These are phyloP conservation scores for Pheosia gnoma DNA, from an alignment of 2,888 invertebrate genomes.

Conservation along the genomic window DNA sequence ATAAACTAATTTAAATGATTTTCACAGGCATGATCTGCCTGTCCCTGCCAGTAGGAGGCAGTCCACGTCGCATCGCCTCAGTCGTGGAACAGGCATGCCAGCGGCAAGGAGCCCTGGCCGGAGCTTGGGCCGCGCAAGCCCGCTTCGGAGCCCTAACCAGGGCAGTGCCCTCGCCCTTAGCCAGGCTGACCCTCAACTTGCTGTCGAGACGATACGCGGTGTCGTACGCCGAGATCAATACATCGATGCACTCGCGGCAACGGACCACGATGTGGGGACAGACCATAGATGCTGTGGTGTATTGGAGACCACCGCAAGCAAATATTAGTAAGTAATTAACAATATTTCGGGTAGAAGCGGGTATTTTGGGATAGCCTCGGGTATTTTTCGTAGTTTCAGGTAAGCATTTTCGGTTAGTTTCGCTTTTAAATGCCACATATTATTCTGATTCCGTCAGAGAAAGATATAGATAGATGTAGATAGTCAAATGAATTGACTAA, in stretches of 20 bases:
- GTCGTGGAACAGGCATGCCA: conserved; percentile 62
- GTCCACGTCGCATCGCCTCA: conserved; percentile 66
- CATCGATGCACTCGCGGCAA: conserved; percentile 60
- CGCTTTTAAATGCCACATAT: no score
- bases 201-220: conserved; percentile 87
- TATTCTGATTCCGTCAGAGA: no score
- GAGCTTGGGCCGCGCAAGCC: conserved; percentile 79
- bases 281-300: conserved; percentile 85
- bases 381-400: no score
- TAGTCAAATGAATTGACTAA: no score
- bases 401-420: no score
- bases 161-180: conserved; percentile 84
- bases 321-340: conserved; percentile 88
- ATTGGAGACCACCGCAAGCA: conserved; percentile 90
- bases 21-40: conserved; percentile 87
- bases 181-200: conserved; percentile 83
- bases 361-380: no score
- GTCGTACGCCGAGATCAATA: conserved; percentile 85
- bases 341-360: not conserved
- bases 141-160: conserved; percentile 84
- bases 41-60: conserved; percentile 83
- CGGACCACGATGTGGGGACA: conserved; percentile 87
- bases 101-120: conserved; percentile 79
- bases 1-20: not conserved
- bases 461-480: no score